These are phyloP conservation scores for Limnephilus lunatus DNA, from an alignment of 2,888 invertebrate species.

Conservation along the genomic window DNA sequence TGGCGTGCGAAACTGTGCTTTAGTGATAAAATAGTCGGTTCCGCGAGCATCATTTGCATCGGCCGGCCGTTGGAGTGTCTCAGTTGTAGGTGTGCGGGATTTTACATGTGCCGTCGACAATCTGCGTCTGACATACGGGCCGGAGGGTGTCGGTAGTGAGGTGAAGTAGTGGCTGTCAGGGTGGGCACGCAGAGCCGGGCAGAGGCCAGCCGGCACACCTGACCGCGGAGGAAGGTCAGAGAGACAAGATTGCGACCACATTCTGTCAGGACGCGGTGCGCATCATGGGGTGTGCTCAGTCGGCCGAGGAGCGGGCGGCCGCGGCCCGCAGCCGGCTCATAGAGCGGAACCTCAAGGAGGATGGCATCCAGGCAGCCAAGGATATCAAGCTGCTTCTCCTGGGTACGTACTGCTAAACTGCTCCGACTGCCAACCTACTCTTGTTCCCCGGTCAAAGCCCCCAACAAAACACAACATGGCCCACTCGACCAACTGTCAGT, in stretches of 20 bases:
- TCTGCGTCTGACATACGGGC: slow-evolving; percentile 53
- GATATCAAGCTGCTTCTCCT: slow-evolving; percentile 98
- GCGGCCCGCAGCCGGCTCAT: slow-evolving; percentile 98
- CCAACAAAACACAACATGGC: slow-evolving; percentile 8
- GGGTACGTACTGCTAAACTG: slow-evolving; percentile 80
- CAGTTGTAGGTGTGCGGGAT: slow-evolving; percentile 45
- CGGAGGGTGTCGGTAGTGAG: slow-evolving; percentile 65
- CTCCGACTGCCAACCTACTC: background rate
- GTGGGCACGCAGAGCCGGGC: slow-evolving; percentile 75
- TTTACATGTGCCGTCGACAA: slow-evolving; percentile 55
- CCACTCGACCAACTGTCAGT: slow-evolving; percentile 31
- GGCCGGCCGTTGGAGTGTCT: slow-evolving; percentile 46
- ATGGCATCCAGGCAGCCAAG: slow-evolving; percentile 98
- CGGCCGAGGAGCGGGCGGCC: slow-evolving; percentile 99
- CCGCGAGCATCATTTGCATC: slow-evolving; percentile 30
- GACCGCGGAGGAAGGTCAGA: slow-evolving; percentile 79
- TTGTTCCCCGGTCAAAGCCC: background rate
- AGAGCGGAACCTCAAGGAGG: slow-evolving; percentile 98
- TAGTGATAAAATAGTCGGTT: slow-evolving; percentile 48
- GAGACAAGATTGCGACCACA: slow-evolving; percentile 62
- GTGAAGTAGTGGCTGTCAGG: slow-evolving; percentile 70
- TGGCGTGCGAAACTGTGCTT: slow-evolving; percentile 57
- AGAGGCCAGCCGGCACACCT: slow-evolving; percentile 77
- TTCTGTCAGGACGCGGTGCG: slow-evolving; percentile 70
- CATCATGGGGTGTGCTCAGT: slow-evolving; percentile 99